A percentile compares a stretch with the other conserved stretches of the same genome.
Evolutionary conservation across 2,888 invertebrate species (phyloP).

Genomic region (Meiosimyza platycephala): DNA sequence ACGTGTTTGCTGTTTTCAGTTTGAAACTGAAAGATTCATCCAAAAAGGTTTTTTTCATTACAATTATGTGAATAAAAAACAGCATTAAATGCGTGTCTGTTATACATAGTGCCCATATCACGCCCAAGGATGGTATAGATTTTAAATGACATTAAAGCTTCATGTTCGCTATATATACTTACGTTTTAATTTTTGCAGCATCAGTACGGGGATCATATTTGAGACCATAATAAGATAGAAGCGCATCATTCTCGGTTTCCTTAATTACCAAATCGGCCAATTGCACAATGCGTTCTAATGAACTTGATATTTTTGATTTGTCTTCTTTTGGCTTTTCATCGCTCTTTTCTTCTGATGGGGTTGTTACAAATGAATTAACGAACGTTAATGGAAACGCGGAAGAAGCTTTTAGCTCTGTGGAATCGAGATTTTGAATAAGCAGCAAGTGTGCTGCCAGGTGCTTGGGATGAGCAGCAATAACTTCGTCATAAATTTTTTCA

Average conservation of each 20-base stretch:
- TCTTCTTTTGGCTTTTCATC: slow-evolving; percentile 55
- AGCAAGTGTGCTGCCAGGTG: slow-evolving; percentile 83
- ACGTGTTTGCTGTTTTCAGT: too few relatives aligned
- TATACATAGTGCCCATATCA: fast-evolving
- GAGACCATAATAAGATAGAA: slow-evolving; percentile 85
- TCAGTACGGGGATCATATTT: slow-evolving; percentile 87
- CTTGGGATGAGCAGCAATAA: slow-evolving; percentile 77
- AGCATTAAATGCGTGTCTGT: too few relatives aligned
- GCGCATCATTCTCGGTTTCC: slow-evolving; percentile 80
- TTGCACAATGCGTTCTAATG: slow-evolving; percentile 71
- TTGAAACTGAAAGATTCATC: too few relatives aligned
- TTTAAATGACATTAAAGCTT: too few relatives aligned
- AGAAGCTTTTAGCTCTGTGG: slow-evolving; percentile 61
- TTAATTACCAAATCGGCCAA: slow-evolving; percentile 76
- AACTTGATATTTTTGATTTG: slow-evolving; percentile 66
- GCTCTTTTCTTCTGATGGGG: slow-evolving; percentile 33
- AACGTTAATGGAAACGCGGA: slow-evolving; percentile 67
- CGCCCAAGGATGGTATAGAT: too few relatives aligned
- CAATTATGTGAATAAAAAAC: too few relatives aligned
- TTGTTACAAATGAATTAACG: slow-evolving; percentile 66
- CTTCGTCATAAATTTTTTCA: slow-evolving; percentile 79
- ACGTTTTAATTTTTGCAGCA: slow-evolving; percentile 86
- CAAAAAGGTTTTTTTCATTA: too few relatives aligned
- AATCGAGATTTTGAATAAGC: slow-evolving; percentile 82
- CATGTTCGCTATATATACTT: slow-evolving; percentile 51